Evolutionary conservation across 2,888 invertebrate species (phyloP), one percentile per base, ranked within the genome.

Genomic region (Prenolepis imparis): DNA sequence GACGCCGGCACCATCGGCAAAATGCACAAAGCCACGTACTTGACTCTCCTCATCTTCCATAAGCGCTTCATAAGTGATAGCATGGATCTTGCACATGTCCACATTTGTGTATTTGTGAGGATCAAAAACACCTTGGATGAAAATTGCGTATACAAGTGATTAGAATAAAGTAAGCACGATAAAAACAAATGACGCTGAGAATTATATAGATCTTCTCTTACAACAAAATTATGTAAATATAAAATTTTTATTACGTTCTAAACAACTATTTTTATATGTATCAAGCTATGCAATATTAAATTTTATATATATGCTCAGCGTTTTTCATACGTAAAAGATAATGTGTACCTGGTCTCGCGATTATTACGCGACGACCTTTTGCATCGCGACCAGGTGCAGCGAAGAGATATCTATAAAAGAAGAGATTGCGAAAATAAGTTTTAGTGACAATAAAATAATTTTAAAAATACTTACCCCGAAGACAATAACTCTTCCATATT

Each of bases 21-120:
- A 97, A 95, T 98, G 98, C 1, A 97, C 97, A 91, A 97, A 96
- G 15, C 98, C 98, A 18, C 97, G 95, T 9, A 98, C 96, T 95
- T 98, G 98, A 89, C 96, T 97, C 89, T 97, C 97, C 93, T 98
- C 98, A 92, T 98, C 97, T 93, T 98, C 98, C 95, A 98, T 96
- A 66, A 98, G 93, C 0, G 97, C 96, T 94, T 98, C 98, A 93
- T 97, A 98, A 32, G 97, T 97, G 63, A 97, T 96, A 70, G 96
- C 97, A 95, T 97, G 97, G 1, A 97, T 96, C 44, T 97, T 96
- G 93, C 97, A 97, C 96, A 98, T 97, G 92, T 98, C 97, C 72
- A 96, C 96, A 91, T 97, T 97, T 11, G 97, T 97, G 93, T 96
- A 97, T 92, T 96, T 97, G 93, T 97, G 96, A 0, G 98, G 96